Evolutionary conservation across 2,797 vertebrate genomes (phyloP).

Genomic region (Neomorphus geoffroyi): DNA sequence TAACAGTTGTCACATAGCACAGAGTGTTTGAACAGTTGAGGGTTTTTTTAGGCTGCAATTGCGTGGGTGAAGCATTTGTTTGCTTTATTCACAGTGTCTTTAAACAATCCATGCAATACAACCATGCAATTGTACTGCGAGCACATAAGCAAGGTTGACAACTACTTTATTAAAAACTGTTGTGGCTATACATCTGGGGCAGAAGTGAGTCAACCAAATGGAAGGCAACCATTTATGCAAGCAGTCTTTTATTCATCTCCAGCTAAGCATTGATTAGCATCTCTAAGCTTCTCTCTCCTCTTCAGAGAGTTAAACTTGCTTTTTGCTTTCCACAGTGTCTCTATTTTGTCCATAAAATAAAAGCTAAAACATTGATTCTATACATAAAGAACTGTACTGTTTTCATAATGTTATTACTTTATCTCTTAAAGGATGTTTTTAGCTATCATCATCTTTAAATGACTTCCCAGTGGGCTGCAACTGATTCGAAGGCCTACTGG

Average conservation of each 20-base stretch:
- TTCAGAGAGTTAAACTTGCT: not conserved
- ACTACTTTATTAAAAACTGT: not conserved
- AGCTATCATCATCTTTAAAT: not conserved
- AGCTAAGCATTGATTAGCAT: not conserved
- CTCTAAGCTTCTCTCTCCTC: not conserved
- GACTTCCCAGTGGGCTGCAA: not conserved
- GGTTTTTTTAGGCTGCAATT: not conserved
- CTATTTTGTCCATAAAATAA: not conserved
- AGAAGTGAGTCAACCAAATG: not conserved
- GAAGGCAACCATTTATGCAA: not conserved
- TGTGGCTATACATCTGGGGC: not conserved
- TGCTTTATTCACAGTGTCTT: not conserved
- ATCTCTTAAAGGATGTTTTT: not conserved
- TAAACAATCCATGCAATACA: not conserved
- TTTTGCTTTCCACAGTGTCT: not conserved
- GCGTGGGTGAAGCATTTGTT: constrained; percentile 11
- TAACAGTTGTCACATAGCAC: constrained; percentile 3
- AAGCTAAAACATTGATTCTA: not conserved
- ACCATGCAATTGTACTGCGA: accelerated
- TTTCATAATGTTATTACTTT: not conserved
- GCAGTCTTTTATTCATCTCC: constrained; percentile 1
- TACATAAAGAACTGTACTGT: not conserved
- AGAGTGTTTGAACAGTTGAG: not conserved
- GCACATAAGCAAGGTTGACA: not conserved
- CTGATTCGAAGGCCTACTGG: not conserved